Evolutionary conservation across 2,888 invertebrate species (phyloP).

Genomic region (Acleris literana): DNA sequence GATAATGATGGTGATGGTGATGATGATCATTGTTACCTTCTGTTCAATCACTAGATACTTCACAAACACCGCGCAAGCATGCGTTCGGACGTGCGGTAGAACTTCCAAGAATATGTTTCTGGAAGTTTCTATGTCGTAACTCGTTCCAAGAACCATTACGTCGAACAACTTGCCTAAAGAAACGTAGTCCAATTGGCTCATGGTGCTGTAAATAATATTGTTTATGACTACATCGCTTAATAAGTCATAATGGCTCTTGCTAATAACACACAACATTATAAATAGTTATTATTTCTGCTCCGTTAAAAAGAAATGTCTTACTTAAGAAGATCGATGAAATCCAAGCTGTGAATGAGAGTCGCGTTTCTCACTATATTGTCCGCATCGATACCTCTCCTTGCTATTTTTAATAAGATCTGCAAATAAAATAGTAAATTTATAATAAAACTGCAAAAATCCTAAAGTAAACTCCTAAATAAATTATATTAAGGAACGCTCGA

Average conservation of each 20-base stretch:
- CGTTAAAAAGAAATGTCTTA: slow-evolving; percentile 46
- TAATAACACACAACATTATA: no score
- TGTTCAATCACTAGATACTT: slow-evolving; percentile 85
- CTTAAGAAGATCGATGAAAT: slow-evolving; percentile 71
- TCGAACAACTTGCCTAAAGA: slow-evolving; percentile 76
- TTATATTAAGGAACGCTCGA: no score
- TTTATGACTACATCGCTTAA: no score
- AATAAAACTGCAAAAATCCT: no score
- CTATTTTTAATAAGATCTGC: slow-evolving; percentile 71
- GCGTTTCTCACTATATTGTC: slow-evolving; percentile 73
- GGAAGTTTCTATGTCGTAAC: slow-evolving; percentile 89
- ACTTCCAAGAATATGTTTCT: slow-evolving; percentile 89
- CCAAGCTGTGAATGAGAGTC: slow-evolving; percentile 67
- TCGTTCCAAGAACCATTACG: slow-evolving; percentile 86
- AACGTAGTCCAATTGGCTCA: slow-evolving; percentile 66
- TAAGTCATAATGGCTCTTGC: no score
- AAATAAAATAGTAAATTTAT: neutral
- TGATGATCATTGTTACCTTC: slow-evolving; percentile 51
- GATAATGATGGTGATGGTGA: no score
- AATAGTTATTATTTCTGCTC: no score
- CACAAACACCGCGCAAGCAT: slow-evolving; percentile 86
- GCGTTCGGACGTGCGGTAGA: slow-evolving; percentile 87
- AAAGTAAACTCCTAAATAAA: no score
- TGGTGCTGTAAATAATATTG: slow-evolving; percentile 57
- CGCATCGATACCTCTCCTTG: slow-evolving; percentile 69